Base-by-base conservation (phyloP, 2,888 invertebrate genomes). In the Drosophila hamatofila region DNA sequence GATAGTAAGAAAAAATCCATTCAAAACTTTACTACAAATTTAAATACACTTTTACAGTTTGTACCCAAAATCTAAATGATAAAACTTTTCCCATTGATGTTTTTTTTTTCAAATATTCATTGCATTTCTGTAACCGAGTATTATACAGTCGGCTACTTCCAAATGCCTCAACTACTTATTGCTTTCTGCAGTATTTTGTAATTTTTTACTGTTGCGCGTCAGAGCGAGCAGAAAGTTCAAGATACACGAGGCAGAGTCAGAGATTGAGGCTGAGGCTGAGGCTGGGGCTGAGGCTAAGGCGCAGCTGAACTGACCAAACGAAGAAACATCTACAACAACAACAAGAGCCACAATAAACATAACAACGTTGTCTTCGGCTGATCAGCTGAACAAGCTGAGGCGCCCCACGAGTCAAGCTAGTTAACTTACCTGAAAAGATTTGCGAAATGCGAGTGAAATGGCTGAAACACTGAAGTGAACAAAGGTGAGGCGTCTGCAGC, bases 401-500 rank as follows among this genome's bases (percentile, higher is more conserved):
- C 44, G 44, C 46, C 48, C 56, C 51, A 39, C 51, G 49, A 77
- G 68, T 67, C 73, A 69, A 73, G 37, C 5, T n/a, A 46, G 35
- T 77, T 77, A 66, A 67, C 61, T 59, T 49, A 64, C 55, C 64
- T 64, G 63, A 74, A 78, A 62, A 51, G 41, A 78, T 67, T 78
- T 74, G 70, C 56, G 52, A 44, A 70, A 77, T 56, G 27, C 51
- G 48, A 57, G 77, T 66, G 78, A 78, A 78, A 74, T 74, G 77
- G 37, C 52, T 33, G 25, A 30, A 30, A 30, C 12, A 35, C 14
- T 42, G 21, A 64, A 41, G 52, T 49, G 35, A 23, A 16, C 21
- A 2, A 37, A 37, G 35, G 35, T 52, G 39, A 23, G 33, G 2
- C 41, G 9, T 9, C 37, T 30, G 3, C 21, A 18, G 18, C 6